Evolutionary conservation across 2,888 invertebrate species (phyloP), one percentile per base, ranked within the genome.

Genomic region (Neocrepidodera transversa): DNA sequence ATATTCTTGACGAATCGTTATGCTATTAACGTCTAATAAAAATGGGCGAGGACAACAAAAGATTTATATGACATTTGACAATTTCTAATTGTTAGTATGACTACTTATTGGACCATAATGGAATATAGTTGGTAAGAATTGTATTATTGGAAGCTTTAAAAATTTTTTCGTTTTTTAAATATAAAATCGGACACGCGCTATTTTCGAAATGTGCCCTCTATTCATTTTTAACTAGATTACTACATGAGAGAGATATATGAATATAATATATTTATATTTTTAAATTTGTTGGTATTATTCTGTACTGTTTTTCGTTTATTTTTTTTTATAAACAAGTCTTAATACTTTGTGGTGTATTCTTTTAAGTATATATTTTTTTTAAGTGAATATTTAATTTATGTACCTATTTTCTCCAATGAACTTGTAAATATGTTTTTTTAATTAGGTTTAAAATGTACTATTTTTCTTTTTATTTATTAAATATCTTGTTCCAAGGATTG

Each of bases 401-500:
- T 64, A 55, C 51, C 51, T 58, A 64, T 64, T 61, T 61, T 60
- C 61, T 57, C 47, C 57, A 62, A 55, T 59, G 63, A 48, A 40
- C 30, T 58, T 65, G 60, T 67, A 65, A 60, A 67, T 62, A 68
- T n/a, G n/a, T 52, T 62, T 61, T 61, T 60, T 63, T 50, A 62
- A 54, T 55, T 60, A 52, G 30, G 48, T 58, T 54, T 26, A 53
- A 3, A 30, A 54, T 56, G 58, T 54, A 56, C 65, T 66, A 66
- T 69, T 62, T 42, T 58, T 64, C 53, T 53, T 49, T 59, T 67
- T 68, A 65, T 70, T 68, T 70, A 66, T 71, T 63, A 67, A 67
- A 66, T 69, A 66, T 61, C 48, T 59, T 59, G 66, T 67, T 68
- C 60, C 60, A 57, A 68, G 72, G 72, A 72, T 68, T 71, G 72